Conservation (phyloP, 2,888 invertebrate genomes). For the Zhuqinia jingwanae region DNA sequence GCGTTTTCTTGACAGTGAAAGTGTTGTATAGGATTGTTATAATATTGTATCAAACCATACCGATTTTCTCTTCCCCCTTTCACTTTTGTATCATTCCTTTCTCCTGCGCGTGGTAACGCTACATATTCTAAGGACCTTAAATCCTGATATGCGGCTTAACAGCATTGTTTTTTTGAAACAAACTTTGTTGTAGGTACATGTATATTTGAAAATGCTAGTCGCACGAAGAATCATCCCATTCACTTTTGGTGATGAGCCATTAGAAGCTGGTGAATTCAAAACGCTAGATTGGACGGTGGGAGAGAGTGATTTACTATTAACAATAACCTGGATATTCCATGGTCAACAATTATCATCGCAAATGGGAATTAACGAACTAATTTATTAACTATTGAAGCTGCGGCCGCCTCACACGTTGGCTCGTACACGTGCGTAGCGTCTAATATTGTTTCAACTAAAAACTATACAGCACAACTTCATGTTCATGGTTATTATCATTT, state of each 20-base stretch:
- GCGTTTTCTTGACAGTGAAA: no score
- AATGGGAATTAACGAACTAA: conserved; percentile 83
- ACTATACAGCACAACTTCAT: conserved; percentile 86
- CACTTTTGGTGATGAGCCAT: conserved; percentile 76
- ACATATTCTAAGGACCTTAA: conserved; percentile 85
- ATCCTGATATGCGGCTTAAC: not conserved
- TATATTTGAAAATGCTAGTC: conserved; percentile 79
- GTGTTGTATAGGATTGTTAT: no score
- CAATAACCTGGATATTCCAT: conserved; percentile 76
- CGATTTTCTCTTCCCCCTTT: no score
- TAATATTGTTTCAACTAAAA: conserved; percentile 86
- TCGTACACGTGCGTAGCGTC: conserved; percentile 86
- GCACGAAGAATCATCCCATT: conserved; percentile 81
- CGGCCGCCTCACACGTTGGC: conserved; percentile 81
- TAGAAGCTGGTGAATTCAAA: conserved; percentile 78
- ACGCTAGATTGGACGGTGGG: conserved; percentile 70
- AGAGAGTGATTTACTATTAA: conserved; percentile 74
- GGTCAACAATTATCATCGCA: conserved; percentile 74
- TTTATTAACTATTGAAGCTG: conserved; percentile 82
- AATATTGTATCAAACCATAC: no score
- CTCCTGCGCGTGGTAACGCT: no score
- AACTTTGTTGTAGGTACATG: not conserved
- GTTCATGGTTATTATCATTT: conserved; percentile 84
- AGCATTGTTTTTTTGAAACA: not conserved
- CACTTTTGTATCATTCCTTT: no score